These are phyloP conservation scores for Arctocebus calabarensis DNA, from an alignment of 2,797 vertebrate genomes.

Conservation along the genomic window DNA sequence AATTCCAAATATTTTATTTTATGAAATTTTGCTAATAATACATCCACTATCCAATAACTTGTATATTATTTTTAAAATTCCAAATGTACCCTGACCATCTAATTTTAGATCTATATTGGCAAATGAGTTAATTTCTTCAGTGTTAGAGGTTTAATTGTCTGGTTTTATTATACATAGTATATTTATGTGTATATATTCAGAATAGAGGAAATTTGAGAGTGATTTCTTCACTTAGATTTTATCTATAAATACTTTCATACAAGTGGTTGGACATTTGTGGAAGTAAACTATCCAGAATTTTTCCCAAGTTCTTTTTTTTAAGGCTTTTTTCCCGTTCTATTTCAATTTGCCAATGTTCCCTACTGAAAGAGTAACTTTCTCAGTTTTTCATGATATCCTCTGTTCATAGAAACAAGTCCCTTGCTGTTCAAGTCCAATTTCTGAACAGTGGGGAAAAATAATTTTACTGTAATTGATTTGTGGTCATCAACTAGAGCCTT, in stretches of 20 bases:
- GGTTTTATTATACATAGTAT: neutral
- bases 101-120: neutral
- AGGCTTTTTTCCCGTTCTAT: conserved; percentile 56
- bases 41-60: neutral
- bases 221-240: neutral
- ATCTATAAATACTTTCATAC: conserved; percentile 10
- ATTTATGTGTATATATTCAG: neutral
- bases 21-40: neutral
- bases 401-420: conserved; percentile 78
- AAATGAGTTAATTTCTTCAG: neutral
- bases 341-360: conserved; percentile 81
- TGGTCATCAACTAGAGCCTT: conserved; percentile 76
- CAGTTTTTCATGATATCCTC: conserved; percentile 77
- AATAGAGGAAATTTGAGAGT: neutral
- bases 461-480: conserved; percentile 84
- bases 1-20: conserved; percentile 11
- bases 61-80: neutral
- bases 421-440: conserved; percentile 80
- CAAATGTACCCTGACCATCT: neutral
- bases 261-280: neutral
- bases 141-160: neutral
- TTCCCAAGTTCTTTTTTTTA: conserved; percentile 8
- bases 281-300: conserved; percentile 55
- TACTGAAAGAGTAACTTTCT: conserved; percentile 71
- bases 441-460: conserved; percentile 78